Percentiles rank a stretch among this genome's conserved stretches.
These are phyloP conservation scores for Stomatorhinus ivindoensis DNA, from an alignment of 2,113 vertebrate genomes.

Conservation along the genomic window DNA sequence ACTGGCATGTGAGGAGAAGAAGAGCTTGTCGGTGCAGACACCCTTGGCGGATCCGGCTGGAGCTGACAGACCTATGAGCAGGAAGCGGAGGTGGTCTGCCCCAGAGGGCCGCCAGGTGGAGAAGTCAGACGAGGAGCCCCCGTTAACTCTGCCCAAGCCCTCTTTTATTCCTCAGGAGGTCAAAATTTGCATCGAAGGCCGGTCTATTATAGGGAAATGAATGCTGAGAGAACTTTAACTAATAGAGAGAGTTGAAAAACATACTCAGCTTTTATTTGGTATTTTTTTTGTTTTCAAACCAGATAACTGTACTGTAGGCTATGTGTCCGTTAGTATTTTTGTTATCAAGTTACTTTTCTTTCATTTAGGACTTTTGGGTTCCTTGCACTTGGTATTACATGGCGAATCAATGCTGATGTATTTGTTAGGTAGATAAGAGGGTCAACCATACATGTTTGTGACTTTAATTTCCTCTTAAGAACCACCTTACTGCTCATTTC, in stretches of 20 bases:
- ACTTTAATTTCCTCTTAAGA: not conserved
- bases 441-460: not conserved
- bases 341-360: slow-evolving; percentile 78
- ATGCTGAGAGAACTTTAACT: slow-evolving; percentile 34
- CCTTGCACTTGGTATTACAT: slow-evolving; percentile 69
- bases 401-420: slow-evolving; percentile 63
- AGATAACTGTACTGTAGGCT: slow-evolving; percentile 93
- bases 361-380: slow-evolving; percentile 60
- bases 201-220: slow-evolving; percentile 88
- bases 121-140: slow-evolving; percentile 82
- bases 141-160: slow-evolving; percentile 88
- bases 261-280: slow-evolving; percentile 37
- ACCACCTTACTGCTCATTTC: not conserved
- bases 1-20: slow-evolving; percentile 60
- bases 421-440: slow-evolving; percentile 29
- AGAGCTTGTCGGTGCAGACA: slow-evolving; percentile 49
- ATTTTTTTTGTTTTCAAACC: slow-evolving; percentile 51
- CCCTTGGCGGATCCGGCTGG: slow-evolving; percentile 65
- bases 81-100: slow-evolving; percentile 98
- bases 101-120: slow-evolving; percentile 88
- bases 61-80: slow-evolving; percentile 57
- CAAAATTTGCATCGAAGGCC: slow-evolving; percentile 97
- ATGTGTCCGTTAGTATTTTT: slow-evolving; percentile 81
- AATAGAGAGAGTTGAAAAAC: slow-evolving; percentile 24
- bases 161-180: slow-evolving; percentile 97